Evolutionary conservation across 1,140 invertebrate species (phyloP).

Genomic region (Batillaria attramentaria): DNA sequence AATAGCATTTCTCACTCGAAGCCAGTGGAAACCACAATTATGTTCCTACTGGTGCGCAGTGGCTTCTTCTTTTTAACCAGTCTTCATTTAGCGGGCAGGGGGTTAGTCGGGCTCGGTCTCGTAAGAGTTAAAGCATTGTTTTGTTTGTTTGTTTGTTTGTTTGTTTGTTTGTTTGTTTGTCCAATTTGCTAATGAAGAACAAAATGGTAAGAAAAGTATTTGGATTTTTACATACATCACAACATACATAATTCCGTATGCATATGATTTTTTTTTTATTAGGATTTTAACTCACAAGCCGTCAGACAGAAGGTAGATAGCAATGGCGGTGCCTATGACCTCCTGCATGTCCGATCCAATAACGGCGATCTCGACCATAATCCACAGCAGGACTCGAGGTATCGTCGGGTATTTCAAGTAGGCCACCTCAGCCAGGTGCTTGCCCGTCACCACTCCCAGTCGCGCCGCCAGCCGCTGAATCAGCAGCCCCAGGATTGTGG

Average conservation of each 20-base stretch:
- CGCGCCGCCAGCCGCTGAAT: conserved; percentile 89
- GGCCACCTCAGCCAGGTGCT: conserved; percentile 68
- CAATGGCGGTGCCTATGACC: conserved; percentile 92
- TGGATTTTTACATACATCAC: no score
- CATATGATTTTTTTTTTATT: no score
- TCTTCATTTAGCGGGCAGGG: conserved; percentile 91
- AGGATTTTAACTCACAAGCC: conserved; percentile 79
- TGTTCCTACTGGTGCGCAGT: no score
- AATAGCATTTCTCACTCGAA: no score
- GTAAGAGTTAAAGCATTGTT: no score
- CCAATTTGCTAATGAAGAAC: no score
- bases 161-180: no score
- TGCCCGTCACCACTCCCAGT: conserved; percentile 85
- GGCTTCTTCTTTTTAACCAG: no score
- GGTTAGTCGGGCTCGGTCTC: conserved; percentile 84
- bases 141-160: no score
- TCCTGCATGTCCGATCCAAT: conserved; percentile 94
- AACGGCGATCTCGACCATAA: conserved; percentile 95
- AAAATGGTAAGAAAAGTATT: no score
- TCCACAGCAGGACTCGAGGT: conserved; percentile 87
- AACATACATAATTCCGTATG: no score
- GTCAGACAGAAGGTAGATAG: conserved; percentile 88
- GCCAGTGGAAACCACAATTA: no score
- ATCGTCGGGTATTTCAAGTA: conserved; percentile 84
- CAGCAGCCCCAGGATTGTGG: conserved; percentile 87